phyloP scores from a whole-genome alignment of 2,797 vertebrate species.

The Platalea minor region DNA sequence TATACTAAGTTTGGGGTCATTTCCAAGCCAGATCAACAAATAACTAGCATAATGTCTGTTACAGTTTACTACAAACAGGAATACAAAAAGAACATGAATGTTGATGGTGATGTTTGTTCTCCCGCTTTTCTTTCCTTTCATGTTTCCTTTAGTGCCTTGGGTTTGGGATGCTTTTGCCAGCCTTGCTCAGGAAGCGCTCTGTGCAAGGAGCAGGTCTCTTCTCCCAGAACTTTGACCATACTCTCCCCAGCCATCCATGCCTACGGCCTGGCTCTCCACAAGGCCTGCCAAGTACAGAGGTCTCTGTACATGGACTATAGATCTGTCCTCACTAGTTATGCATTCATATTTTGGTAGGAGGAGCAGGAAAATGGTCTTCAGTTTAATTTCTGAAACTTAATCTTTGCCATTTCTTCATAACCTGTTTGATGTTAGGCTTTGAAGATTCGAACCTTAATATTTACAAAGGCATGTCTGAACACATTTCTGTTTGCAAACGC shows the following conservation, averaged over 20 bases:
- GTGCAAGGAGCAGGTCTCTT: neutral
- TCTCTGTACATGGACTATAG: neutral
- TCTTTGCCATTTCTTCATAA: neutral
- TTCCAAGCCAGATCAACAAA: neutral
- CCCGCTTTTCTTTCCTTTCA: neutral
- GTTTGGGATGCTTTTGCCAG: neutral
- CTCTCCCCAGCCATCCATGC: neutral
- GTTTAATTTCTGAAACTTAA: neutral
- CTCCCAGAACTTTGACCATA: neutral
- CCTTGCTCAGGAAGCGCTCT: neutral
- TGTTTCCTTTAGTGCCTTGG: neutral
- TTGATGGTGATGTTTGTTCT: neutral
- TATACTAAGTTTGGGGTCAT: neutral
- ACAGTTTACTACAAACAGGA: neutral
- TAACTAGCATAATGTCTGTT: neutral
- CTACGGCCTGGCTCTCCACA: neutral
- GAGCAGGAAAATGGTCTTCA: neutral
- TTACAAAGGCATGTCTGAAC: neutral
- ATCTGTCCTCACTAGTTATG: neutral
- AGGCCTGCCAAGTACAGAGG: neutral
- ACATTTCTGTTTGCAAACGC: neutral
- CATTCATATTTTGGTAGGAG: neutral
- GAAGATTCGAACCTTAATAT: neutral
- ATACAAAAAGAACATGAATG: neutral
- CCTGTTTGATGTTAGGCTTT: neutral